Percentiles rank a stretch among this genome's conserved stretches.
These are phyloP conservation scores for Acanthaster planci DNA, from an alignment of 35 echinoderm and acorn worm genomes.

Conservation along the genomic window DNA sequence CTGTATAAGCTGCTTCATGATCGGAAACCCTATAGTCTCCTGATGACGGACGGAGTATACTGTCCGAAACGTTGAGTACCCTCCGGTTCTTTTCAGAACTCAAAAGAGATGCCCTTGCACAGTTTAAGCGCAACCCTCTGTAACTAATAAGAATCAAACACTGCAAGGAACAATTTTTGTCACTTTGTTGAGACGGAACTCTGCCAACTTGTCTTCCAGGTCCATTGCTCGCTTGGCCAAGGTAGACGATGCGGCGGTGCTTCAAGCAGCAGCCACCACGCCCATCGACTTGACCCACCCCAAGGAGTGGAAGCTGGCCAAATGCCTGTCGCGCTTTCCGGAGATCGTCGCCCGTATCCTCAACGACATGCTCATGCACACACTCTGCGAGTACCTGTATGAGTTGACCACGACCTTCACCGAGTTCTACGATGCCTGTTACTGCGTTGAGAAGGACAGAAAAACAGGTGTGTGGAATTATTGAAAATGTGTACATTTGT, in stretches of 20 bases:
- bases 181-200: no score
- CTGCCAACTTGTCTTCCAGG: conserved; percentile 30
- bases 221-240: conserved; percentile 93
- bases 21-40: no score
- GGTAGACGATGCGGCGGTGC: conserved; percentile 48
- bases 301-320: conserved; percentile 99
- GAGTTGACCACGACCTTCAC: conserved; percentile 96
- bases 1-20: no score
- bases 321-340: conserved; percentile 76
- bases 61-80: no score
- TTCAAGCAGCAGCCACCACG: conserved; percentile 55
- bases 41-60: no score
- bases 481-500: no score
- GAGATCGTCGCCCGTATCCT: conserved; percentile 68
- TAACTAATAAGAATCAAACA: no score
- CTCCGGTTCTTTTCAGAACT: no score
- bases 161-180: no score
- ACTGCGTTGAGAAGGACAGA: conserved; percentile 88
- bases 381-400: conserved; percentile 91
- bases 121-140: no score
- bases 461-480: conserved; percentile 67
- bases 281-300: conserved; percentile 63
- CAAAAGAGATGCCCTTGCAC: no score
- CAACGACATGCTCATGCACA: conserved; percentile 86
- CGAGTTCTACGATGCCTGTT: conserved; percentile 97